Conservation (phyloP, 2,113 vertebrate species). For the Oncorhynchus masou region DNA sequence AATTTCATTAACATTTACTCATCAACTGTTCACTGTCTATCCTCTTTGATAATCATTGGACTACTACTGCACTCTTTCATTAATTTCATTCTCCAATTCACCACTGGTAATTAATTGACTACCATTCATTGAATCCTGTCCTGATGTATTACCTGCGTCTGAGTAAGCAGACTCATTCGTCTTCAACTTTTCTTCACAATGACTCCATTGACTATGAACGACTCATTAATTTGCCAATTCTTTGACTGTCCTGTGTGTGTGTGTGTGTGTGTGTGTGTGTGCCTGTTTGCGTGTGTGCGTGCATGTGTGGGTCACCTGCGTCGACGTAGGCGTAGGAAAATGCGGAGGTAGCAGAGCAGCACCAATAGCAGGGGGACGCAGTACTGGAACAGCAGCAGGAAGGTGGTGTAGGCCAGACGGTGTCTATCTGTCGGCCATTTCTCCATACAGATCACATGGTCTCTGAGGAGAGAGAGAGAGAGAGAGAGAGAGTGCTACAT, state of each 20-base stretch:
- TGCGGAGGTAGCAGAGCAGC: conserved; percentile 74
- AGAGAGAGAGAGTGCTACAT: neutral
- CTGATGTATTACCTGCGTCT: too few species aligned
- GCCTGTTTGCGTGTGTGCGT: neutral
- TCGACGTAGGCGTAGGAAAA: conserved; percentile 72
- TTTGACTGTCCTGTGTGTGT: neutral
- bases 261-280: too few species aligned
- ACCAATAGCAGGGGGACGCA: conserved; percentile 73
- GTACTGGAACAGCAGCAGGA: conserved; percentile 76
- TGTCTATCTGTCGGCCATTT: conserved; percentile 71
- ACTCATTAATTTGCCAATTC: neutral
- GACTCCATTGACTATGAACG: too few species aligned
- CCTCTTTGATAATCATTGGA: too few species aligned
- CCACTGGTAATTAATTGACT: too few species aligned
- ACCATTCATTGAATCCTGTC: too few species aligned
- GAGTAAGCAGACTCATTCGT: too few species aligned
- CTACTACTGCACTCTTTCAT: too few species aligned
- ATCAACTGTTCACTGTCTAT: too few species aligned
- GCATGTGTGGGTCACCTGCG: conserved; percentile 48
- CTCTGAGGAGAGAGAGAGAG: conserved; percentile 30
- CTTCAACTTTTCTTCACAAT: too few species aligned
- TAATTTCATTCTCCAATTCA: too few species aligned
- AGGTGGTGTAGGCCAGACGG: conserved; percentile 75
- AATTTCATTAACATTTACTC: too few species aligned
- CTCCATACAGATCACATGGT: conserved; percentile 75